Conservation (phyloP, 2,797 vertebrate genomes). For the Microctenopoma lineatum region DNA sequence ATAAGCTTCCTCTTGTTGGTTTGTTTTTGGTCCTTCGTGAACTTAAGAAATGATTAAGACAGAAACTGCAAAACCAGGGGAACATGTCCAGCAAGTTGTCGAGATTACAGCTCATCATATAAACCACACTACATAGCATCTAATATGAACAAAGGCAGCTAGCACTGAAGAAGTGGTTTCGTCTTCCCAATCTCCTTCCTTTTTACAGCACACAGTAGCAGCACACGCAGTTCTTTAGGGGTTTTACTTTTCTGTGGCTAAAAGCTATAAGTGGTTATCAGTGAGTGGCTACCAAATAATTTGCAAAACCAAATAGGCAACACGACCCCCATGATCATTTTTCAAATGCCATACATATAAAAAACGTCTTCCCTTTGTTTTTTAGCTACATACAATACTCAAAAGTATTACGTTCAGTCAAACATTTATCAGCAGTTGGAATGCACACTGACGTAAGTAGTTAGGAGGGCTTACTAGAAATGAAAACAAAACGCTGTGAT, state of each 20-base stretch:
- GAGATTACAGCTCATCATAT: constrained; percentile 50
- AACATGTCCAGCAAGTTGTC: constrained; percentile 38
- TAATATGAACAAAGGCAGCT: constrained; percentile 67
- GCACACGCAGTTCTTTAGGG: constrained; percentile 56
- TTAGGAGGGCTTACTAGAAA: constrained; percentile 36
- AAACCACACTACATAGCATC: constrained; percentile 61
- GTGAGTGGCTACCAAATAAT: constrained; percentile 42
- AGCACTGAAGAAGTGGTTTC: constrained; percentile 51
- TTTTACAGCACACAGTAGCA: constrained; percentile 70
- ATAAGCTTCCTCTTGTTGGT: constrained; percentile 83
- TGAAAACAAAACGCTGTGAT: constrained; percentile 57
- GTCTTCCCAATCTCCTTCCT: constrained; percentile 55
- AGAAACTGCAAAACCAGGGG: constrained; percentile 57
- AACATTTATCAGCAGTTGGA: constrained; percentile 52
- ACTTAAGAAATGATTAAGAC: constrained; percentile 59
- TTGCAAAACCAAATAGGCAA: constrained; percentile 28
- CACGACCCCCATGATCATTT: constrained; percentile 36
- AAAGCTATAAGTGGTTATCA: constrained; percentile 50
- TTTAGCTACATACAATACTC: constrained; percentile 70
- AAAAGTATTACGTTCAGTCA: constrained; percentile 58
- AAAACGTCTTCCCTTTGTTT: constrained; percentile 53
- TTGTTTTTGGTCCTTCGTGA: constrained; percentile 82
- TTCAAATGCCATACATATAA: constrained; percentile 38
- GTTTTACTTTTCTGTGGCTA: constrained; percentile 52
- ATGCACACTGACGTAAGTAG: constrained; percentile 55